Base-by-base conservation (phyloP, 1,140 invertebrate species). In the Ostrea denselamellosa region DNA sequence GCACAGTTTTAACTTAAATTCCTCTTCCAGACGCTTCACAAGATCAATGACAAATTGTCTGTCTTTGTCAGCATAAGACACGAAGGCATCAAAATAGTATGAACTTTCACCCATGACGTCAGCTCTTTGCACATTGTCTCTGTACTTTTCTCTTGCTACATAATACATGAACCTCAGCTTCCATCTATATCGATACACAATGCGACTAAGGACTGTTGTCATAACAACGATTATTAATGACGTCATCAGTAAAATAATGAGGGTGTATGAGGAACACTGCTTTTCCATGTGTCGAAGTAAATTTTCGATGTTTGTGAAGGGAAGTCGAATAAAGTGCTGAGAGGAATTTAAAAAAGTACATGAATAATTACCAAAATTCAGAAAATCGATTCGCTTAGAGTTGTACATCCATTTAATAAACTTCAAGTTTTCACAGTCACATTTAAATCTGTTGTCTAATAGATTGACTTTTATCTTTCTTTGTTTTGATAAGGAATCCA, bases 31-130 rank as follows among this genome's bases (percentile, higher is more conserved):
- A 0, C 85, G 44, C 22, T 89, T 25, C 34, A 92, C 56, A 7
- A 88, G 28, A 10, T 86, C 71, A 62, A 81, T 54, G 22, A 91
- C 89, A 77, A 92, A 92, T 0, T 65, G 9, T n/a, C 62, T 53
- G 71, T 93, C 89, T 34, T 90, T 88, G 4, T 90, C 89, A 14
- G 90, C 86, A 77, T 92, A 93, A 0, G 91, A 91, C 14, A 92
- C 85, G 85, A 93, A 93, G 0, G 89, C 91, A 65, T 92, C 92
- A 28, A 91, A 81, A 7, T 95, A 96, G 53, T 25, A 86, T 2
- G 34, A 7, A 17, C 89, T 82, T 58, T 82, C 52, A 52, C 19
- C 8, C 5, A 7, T 22, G 17, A 17, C 17, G 44, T 10, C 8
- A 10, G 17, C 12, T 19, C 9, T 10, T n/a, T 52, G 9, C 0